Evolutionary conservation across 2,888 invertebrate species (phyloP).

Genomic region (Aphelenchoides bicaudatus): DNA sequence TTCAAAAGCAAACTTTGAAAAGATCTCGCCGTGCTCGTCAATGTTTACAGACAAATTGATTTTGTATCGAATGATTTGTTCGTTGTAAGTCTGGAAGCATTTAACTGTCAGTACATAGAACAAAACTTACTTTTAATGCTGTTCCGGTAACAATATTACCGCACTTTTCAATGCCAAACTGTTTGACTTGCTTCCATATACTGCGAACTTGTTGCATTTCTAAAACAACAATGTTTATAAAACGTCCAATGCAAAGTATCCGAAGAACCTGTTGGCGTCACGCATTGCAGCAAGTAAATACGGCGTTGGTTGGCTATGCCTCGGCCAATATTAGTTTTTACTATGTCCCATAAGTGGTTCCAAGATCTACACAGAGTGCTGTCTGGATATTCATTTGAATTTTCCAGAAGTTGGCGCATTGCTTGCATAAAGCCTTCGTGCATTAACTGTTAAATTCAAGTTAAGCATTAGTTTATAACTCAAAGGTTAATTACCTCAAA

Average conservation of each 20-base stretch:
- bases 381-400: constrained; percentile 40
- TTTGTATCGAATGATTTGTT: constrained; percentile 38
- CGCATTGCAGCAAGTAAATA: constrained; percentile 47
- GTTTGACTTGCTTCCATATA: constrained; percentile 36
- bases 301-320: constrained; percentile 51
- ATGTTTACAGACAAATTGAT: constrained; percentile 35
- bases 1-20: constrained; percentile 39
- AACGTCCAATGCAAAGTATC: no score
- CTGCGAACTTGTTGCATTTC: no score
- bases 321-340: constrained; percentile 44
- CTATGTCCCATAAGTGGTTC: constrained; percentile 41
- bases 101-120: neutral
- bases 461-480: constrained; percentile 9
- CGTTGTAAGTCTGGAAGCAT: constrained; percentile 35
- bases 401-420: constrained; percentile 34
- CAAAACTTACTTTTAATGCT: constrained; percentile 31
- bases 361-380: constrained; percentile 47
- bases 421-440: constrained; percentile 45
- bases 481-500: constrained; percentile 35
- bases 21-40: constrained; percentile 32
- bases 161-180: constrained; percentile 41
- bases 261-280: no score
- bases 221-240: no score
- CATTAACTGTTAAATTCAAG: constrained; percentile 34
- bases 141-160: constrained; percentile 41